Conservation (phyloP, 23 tunicate genomes). For the Styela plicata region DNA sequence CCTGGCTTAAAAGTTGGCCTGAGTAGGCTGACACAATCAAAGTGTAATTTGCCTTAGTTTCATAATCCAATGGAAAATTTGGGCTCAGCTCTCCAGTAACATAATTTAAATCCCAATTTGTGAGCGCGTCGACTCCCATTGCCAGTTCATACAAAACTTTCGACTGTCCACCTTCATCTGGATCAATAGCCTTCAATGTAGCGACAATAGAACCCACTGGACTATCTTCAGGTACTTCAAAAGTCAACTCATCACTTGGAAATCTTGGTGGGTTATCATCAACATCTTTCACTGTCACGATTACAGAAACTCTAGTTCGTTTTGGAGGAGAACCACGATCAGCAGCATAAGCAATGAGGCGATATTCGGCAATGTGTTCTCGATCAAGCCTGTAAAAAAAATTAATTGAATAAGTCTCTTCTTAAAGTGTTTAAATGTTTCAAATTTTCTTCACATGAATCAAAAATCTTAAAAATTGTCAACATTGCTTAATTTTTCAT, state of each 20-base stretch:
- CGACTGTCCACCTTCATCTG: constrained; percentile 57
- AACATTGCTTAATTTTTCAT: too few species aligned
- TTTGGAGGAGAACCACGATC: constrained; percentile 57
- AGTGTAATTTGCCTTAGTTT: constrained; percentile 58
- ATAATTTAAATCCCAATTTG: constrained; percentile 44
- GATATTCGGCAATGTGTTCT: constrained; percentile 55
- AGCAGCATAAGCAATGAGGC: constrained; percentile 58
- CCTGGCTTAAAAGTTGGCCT: constrained; percentile 60
- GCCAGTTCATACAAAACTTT: constrained; percentile 50
- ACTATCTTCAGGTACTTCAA: constrained; percentile 56
- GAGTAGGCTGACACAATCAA: constrained; percentile 69
- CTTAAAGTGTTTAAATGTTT: too few species aligned
- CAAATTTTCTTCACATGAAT: too few species aligned
- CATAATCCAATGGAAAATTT: constrained; percentile 68
- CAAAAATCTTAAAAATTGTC: too few species aligned
- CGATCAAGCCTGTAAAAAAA: constrained; percentile 65
- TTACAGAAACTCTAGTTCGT: constrained; percentile 50
- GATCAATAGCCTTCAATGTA: constrained; percentile 63
- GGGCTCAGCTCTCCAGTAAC: constrained; percentile 69
- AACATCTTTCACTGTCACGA: constrained; percentile 58
- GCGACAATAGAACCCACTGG: constrained; percentile 48
- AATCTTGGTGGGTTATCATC: constrained; percentile 96
- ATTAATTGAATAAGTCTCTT: too few species aligned
- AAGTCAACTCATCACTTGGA: constrained; percentile 37
- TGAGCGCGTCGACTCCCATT: constrained; percentile 41